phyloP scores from a whole-genome alignment of 1,140 invertebrate genomes.

The Ctenoplectra terminalis region DNA sequence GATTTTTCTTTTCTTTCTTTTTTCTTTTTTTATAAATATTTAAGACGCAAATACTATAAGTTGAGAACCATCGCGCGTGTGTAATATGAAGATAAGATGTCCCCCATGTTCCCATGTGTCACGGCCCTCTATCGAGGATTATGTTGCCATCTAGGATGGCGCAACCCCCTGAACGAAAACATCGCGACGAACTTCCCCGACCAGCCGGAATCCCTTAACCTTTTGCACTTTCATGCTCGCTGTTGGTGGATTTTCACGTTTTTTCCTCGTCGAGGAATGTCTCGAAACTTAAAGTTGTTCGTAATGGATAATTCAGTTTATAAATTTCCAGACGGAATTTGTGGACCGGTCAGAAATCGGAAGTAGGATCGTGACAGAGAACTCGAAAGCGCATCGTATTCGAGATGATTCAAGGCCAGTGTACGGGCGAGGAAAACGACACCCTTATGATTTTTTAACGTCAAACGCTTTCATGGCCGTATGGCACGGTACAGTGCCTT shows the following conservation, averaged over 20 bases:
- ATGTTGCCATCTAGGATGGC: constrained; percentile 74
- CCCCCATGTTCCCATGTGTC: constrained; percentile 75
- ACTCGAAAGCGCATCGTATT: not conserved
- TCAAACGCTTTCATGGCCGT: constrained; percentile 68
- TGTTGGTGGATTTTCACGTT: constrained; percentile 24
- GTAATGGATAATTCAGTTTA: constrained; percentile 9
- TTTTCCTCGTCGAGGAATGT: not conserved
- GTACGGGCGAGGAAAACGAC: constrained; percentile 53
- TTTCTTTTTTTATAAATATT: not conserved
- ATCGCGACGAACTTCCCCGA: constrained; percentile 75
- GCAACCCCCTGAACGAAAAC: constrained; percentile 75
- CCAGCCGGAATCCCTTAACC: constrained; percentile 63
- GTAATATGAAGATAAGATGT: constrained; percentile 82
- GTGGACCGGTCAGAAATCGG: not conserved
- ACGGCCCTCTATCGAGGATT: constrained; percentile 79
- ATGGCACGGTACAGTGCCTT: constrained; percentile 64
- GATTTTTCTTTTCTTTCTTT: not conserved
- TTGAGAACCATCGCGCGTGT: constrained; percentile 73
- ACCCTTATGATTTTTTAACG: constrained; percentile 75
- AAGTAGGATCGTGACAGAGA: not conserved
- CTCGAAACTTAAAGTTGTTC: constrained; percentile 7
- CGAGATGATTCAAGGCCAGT: not conserved
- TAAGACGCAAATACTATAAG: constrained; percentile 12
- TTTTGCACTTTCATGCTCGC: constrained; percentile 53
- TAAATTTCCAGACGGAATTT: constrained; percentile 4